Base-by-base conservation (phyloP, 2,888 invertebrate genomes). In the Trichopoda pennipes region DNA sequence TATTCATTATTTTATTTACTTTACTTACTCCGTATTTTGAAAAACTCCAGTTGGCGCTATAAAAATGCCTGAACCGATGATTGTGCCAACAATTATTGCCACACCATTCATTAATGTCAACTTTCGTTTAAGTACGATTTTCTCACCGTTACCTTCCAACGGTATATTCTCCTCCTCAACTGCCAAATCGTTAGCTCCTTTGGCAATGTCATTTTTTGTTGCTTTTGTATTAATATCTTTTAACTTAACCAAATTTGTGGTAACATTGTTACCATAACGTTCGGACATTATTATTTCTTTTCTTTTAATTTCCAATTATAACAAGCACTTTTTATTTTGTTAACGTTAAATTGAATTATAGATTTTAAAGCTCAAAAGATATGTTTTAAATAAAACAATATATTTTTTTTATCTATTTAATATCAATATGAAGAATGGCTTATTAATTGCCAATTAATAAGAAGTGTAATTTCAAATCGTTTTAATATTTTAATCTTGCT, bases 41-140 rank as follows among this genome's bases (percentile, higher is more conserved):
- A 93, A 95, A 84, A 95, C 95, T 85, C 95, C 95, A 84, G 96
- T 95, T n/a, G 97, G 98, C 35, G 97, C 95, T 86, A 98, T 95
- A 91, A 98, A 98, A 86, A 98, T 98, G 68, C 98, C 98, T 80
- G 97, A 94, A 93, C 98, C 98, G 85, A 97, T 95, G 87, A 97
- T 97, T 38, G 95, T 95, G 49, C 97, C 97, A 55, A 97, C 95
- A 87, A 97, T 97, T 81, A 97, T 94, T 35, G 95, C 95, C 32
- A 97, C 96, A 85, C 97, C 97, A 92, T 96, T 96, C 86, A 95
- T 92, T 56, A 97, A 92, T 38, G 96, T 96, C 87, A 97, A 94
- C 92, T 95, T 95, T 81, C 96, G 93, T 92, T 96, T 95, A 84
- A 95, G 91, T 86, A 94, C 94, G 86, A 95, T 93, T 91, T 94